Conservation (phyloP, 2,888 invertebrate genomes). For the Hedya salicella region DNA sequence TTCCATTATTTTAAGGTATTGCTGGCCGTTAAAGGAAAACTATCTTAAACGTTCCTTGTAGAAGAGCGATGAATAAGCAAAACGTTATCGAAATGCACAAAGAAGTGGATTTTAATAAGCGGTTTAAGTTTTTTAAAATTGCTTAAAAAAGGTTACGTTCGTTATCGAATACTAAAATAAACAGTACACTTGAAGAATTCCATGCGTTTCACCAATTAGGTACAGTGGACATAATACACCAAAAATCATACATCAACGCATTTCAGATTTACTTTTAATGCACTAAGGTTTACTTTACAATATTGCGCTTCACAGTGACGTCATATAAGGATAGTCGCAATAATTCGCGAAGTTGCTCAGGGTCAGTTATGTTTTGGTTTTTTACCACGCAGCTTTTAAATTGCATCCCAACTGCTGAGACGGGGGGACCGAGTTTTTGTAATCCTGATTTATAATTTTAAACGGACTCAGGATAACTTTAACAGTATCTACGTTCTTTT, state of each 20-base stretch:
- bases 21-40: not conserved
- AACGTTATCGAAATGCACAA: not conserved
- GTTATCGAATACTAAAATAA: too few relatives aligned
- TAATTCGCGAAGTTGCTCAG: slow-evolving; percentile 51
- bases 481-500: not conserved
- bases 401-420: slow-evolving; percentile 26
- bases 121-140: too few relatives aligned
- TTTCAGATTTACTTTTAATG: not conserved
- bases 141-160: not conserved
- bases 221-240: not conserved
- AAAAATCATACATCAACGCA: not conserved
- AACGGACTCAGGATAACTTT: not conserved
- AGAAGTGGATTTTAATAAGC: too few relatives aligned
- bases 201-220: not conserved
- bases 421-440: slow-evolving; percentile 14
- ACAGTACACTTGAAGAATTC: not conserved
- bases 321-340: slow-evolving; percentile 29
- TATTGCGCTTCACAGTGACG: slow-evolving; percentile 3
- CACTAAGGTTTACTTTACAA: slow-evolving; percentile 12
- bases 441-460: slow-evolving; percentile 13
- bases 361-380: slow-evolving; percentile 67
- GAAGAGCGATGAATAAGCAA: not conserved
- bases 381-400: slow-evolving; percentile 47
- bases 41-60: not conserved
- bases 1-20: slow-evolving; percentile 4